Evolutionary conservation across 2,888 invertebrate genomes (phyloP), one percentile per base, ranked within the genome.

Genomic region (Drosophila yooni): DNA sequence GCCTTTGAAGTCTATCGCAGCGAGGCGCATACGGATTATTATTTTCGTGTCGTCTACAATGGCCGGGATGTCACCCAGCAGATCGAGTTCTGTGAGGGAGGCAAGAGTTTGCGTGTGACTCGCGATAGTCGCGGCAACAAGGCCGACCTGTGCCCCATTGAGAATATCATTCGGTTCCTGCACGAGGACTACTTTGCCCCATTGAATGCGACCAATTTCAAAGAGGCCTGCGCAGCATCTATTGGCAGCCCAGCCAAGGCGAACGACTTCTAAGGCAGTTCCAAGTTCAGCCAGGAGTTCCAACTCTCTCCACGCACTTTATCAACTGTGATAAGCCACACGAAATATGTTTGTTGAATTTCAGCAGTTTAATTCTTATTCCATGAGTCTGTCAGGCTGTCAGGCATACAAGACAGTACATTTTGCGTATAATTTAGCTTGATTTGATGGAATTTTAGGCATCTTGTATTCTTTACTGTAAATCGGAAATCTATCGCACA

Each of bases 1-100:
- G 95, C 97, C 3, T 96, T 99, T 81, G 99, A 99, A 93, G 95
- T 98, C 0, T 98, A 98, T 88, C 95, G 96, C 80, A 96, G 96
- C 78, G 94, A 96, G 93, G 92, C 95, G 79, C 83, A 94, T 91
- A 93, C 93, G 91, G 92, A 95, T 91, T 97, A 96, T 91, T 97
- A 96, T 90, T 96, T 98, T 78, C 95, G 98, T 0, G 94, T 98
- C 0, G 94, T 98, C 18, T 96, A 96, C 77, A 98, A 98, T 87
- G 99, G 99, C 0, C 95, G 95, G 68, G 98, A 98, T 91, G 95
- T 98, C 0, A 98, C 98, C 0, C 95, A 95, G 87, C 95, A 95
- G 81, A 94, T 98, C 40, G 95, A 95, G 81, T 98, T 98, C 91
- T 98, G 98, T 92, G 95, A 94, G 86, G 94, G 94, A 25, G 93